Evolutionary conservation across 2,113 vertebrate genomes (phyloP), one percentile per base, ranked within the genome.

Genomic region (Megaptera novaeangliae): DNA sequence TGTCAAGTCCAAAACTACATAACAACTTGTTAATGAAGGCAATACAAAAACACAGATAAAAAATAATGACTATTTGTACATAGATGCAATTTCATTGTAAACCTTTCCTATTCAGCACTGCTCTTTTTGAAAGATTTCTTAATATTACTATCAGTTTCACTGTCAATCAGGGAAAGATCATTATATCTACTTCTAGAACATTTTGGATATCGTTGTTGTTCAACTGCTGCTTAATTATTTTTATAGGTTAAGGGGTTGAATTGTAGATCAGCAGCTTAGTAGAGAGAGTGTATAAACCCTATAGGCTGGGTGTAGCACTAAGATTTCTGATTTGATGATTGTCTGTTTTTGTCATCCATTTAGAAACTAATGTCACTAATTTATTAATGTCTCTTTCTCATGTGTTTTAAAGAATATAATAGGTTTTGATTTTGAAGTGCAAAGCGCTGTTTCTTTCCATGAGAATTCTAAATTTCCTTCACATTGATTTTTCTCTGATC

Each of bases 151-250:
- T 77, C 46, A 52, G 31, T 91, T 96, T 82, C 68, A 17, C 44
- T 90, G 15, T 88, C 74, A 92, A 52, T 94, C 49, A 72, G 41
- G 52, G 72, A 63, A 92, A 88, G 39, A 69, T 55, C 55, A 66
- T 93, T 69, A 17, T 93, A 71, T 88, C 77, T 93, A 55, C 72
- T 93, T 92, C 36, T 59, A 27, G 64, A 88, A 86, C 39, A 81
- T 95, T 89, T 93, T 81, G 55, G 46, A 80, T 80, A 72, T 17
- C 1, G 12, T 61, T 96, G 25, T 63, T 84, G 39, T 91, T 91
- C 77, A 84, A 2, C 69, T 93, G 20, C 41, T 95, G 8, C 68
- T 61, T 90, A 96, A 90, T 96, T 94, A 88, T 94, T 96, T 95
- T 90, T 52, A 31, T 49, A 94, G 27, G 3, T 75, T 88, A 93